Percentiles rank a stretch among this genome's conserved stretches.
phyloP scores from a whole-genome alignment of 2,888 invertebrate genomes.

The Aromia moschata region DNA sequence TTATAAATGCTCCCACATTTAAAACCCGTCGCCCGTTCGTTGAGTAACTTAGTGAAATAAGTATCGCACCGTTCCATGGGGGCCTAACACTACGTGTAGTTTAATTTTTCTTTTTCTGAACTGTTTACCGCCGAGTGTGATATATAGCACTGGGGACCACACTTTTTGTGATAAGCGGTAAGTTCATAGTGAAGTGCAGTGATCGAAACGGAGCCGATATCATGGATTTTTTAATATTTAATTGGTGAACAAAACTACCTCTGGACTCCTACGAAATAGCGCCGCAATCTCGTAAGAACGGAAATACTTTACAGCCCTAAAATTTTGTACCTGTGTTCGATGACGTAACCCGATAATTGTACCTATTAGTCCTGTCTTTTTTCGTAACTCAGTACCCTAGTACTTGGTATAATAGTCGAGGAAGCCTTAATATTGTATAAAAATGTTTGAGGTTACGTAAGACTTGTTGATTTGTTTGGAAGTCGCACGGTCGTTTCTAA shows the following conservation, averaged over 20 bases:
- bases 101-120: conserved; percentile 43
- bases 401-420: too few relatives aligned
- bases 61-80: conserved; percentile 32
- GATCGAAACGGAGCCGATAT: conserved; percentile 24
- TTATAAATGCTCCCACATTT: conserved; percentile 68
- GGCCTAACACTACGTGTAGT: conserved; percentile 40
- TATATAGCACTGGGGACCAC: conserved; percentile 58
- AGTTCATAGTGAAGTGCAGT: conserved; percentile 54
- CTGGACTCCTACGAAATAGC: background rate
- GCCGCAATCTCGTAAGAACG: background rate
- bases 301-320: background rate
- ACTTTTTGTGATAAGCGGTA: conserved; percentile 60
- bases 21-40: conserved; percentile 67
- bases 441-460: conserved; percentile 8
- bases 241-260: background rate
- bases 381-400: too few relatives aligned
- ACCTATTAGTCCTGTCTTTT: too few relatives aligned
- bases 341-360: too few relatives aligned
- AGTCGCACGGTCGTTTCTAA: background rate
- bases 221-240: conserved; percentile 12
- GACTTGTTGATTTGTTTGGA: conserved; percentile 8
- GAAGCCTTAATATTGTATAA: too few relatives aligned
- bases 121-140: conserved; percentile 50
- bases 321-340: background rate
- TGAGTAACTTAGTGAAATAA: conserved; percentile 60